A percentile compares a stretch with the other conserved stretches of the same genome.
Conservation (phyloP, 2,113 vertebrate species). For the Bucco capensis region DNA sequence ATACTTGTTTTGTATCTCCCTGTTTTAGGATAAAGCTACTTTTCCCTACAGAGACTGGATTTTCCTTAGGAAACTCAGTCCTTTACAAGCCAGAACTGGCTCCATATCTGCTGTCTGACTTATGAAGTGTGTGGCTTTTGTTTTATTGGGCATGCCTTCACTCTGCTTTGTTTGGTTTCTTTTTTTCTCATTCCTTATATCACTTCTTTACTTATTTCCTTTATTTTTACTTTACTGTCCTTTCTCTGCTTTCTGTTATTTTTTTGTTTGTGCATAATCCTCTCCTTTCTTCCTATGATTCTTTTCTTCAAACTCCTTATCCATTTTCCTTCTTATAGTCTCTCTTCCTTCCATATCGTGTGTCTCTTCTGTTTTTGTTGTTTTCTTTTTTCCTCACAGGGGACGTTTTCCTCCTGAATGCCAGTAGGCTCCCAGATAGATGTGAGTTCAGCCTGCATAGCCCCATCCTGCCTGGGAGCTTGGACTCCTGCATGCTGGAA, state of each 20-base stretch:
- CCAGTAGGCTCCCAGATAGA: conserved; percentile 23
- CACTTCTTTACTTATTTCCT: not conserved
- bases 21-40: not conserved
- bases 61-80: not conserved
- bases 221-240: not conserved
- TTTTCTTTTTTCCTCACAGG: conserved; percentile 8
- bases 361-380: not conserved
- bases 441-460: conserved; percentile 66
- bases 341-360: not conserved
- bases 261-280: not conserved
- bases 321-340: not conserved
- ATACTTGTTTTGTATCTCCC: not conserved
- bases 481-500: conserved; percentile 63
- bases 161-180: not conserved
- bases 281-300: not conserved
- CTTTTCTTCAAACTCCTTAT: not conserved
- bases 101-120: not conserved
- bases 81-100: not conserved
- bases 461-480: conserved; percentile 56
- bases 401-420: conserved; percentile 61
- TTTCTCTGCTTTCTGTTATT: not conserved
- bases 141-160: not conserved
- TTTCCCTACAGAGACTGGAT: not conserved
- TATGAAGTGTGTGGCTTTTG: not conserved
- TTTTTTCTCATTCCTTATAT: not conserved